Base-by-base conservation (phyloP, 2,797 vertebrate genomes). In the Manis javanica region DNA sequence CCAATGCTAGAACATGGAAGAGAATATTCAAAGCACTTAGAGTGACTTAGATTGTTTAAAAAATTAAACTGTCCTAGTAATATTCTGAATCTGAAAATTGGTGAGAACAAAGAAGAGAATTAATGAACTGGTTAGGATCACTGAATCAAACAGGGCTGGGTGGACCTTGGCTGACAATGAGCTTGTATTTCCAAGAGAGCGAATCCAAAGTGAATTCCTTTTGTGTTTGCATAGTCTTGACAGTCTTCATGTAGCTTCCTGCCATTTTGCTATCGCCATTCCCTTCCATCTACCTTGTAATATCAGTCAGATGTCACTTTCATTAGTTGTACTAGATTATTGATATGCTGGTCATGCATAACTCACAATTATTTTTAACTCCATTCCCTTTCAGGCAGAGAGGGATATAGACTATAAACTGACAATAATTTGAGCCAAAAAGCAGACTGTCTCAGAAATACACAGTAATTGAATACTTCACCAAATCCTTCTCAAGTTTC, bases 11-110 rank as follows among this genome's bases (percentile, higher is more conserved):
- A 12, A 63, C 51, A n/a, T 24, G 78, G 71, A 87, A 77, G 37
- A 21, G 71, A 61, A 57, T n/a, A 3, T 39, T 72, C 15, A 2
- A 21, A 74, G 7, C 19, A 71, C 88, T 96, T 96, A n/a, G n/a
- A 87, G 10, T 96, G 37, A 75, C 10, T 81, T 87, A 82, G 63
- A 84, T 63, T 91, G 19, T 94, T 15, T 97, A 97, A 87, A 69
- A 1, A 69, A 79, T 96, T 68, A 18, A 96, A 90, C 0, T 31
- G 29, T 81, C 72, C 1, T 53, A 59, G 49, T 91, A 92, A 88
- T 91, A 86, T 19, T 83, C 0, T 2, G 23, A 46, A 64, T 75
- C 78, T 96, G 26, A 2, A 63, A 68, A 91, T n/a, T 5, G 29
- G 18, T 46, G 11, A 83, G 13, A 91, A 8, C 12, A 59, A 90